Conservation (phyloP, 2,797 vertebrate species). For the Rachycentron canadum region DNA sequence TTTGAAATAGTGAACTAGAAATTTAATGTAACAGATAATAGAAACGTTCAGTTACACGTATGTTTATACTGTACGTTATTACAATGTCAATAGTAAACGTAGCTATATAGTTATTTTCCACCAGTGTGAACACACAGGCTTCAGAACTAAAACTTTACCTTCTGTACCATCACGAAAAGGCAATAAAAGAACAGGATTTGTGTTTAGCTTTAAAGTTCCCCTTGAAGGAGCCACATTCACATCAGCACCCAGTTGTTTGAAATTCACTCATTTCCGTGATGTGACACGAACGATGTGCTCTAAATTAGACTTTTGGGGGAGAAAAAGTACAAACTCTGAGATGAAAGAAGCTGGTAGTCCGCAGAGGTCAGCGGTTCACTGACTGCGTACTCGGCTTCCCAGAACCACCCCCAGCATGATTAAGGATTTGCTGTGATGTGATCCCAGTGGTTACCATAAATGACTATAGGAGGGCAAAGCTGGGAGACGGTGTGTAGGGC, state of each 20-base stretch:
- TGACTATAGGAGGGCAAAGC: slow-evolving; percentile 68
- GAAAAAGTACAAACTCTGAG: slow-evolving; percentile 55
- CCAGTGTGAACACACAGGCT: neutral
- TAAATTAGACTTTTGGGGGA: slow-evolving; percentile 52
- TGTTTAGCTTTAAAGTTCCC: slow-evolving; percentile 15
- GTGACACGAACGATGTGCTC: slow-evolving; percentile 32
- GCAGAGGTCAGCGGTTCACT: slow-evolving; percentile 68
- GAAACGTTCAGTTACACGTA: neutral
- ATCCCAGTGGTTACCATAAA: slow-evolving; percentile 78
- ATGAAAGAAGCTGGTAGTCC: slow-evolving; percentile 66
- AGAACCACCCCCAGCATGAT: slow-evolving; percentile 77
- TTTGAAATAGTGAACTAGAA: neutral
- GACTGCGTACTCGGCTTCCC: slow-evolving; percentile 62
- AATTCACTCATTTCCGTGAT: slow-evolving; percentile 7
- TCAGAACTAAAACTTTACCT: neutral
- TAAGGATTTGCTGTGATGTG: slow-evolving; percentile 80
- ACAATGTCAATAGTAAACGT: neutral
- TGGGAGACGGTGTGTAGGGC: slow-evolving; percentile 75
- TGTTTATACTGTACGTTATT: neutral
- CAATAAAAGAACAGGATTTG: slow-evolving; percentile 23
- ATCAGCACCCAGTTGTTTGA: slow-evolving; percentile 17
- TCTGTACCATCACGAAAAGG: neutral
- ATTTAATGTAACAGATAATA: neutral
- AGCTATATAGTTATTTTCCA: neutral
- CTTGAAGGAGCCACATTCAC: slow-evolving; percentile 9